phyloP scores from a whole-genome alignment of 2,888 invertebrate genomes.

The Acanthosoma haemorrhoidale region DNA sequence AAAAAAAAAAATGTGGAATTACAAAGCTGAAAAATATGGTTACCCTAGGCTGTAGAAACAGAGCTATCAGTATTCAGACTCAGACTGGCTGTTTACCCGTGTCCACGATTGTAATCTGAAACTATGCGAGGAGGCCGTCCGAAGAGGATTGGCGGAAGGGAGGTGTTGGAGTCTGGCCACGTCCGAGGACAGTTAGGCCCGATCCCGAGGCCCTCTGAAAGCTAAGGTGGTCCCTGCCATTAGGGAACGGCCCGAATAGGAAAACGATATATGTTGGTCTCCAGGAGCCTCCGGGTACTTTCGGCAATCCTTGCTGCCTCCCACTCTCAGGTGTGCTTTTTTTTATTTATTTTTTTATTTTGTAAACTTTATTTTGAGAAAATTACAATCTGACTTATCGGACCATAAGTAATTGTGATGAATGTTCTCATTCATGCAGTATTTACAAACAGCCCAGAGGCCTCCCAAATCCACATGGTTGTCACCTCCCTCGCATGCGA shows the following conservation, averaged over 20 bases:
- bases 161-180: not conserved
- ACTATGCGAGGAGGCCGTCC: not conserved
- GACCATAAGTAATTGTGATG: too few relatives aligned
- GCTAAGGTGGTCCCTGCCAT: not conserved
- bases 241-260: not conserved
- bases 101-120: constrained; percentile 14
- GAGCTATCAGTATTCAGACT: not conserved
- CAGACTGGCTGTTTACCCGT: not conserved
- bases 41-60: not conserved
- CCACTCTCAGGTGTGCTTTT: too few relatives aligned
- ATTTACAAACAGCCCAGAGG: too few relatives aligned
- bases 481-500: too few relatives aligned
- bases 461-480: too few relatives aligned
- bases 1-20: not conserved
- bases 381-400: too few relatives aligned
- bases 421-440: too few relatives aligned
- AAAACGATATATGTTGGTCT: not conserved
- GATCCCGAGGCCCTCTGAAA: not conserved
- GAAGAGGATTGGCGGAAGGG: not conserved
- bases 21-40: not conserved
- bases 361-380: too few relatives aligned
- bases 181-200: not conserved
- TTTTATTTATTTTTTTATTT: too few relatives aligned
- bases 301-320: too few relatives aligned
- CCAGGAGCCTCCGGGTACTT: too few relatives aligned